Evolutionary conservation across 2,113 vertebrate species (phyloP).

Genomic region (Myxocyprinus asiaticus): DNA sequence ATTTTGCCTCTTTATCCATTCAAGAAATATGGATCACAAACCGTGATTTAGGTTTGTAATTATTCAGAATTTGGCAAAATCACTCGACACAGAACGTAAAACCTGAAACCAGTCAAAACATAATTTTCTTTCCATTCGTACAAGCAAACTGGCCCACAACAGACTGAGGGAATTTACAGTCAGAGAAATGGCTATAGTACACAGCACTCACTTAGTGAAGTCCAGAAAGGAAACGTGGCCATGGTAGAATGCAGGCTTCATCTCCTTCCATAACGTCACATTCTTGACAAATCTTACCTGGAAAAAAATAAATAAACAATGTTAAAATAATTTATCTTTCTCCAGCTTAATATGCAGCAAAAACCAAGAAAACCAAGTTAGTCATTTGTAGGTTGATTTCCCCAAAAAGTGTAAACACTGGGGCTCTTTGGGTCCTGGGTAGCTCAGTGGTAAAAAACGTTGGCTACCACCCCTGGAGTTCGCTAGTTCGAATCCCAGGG

Average conservation of each 20-base stretch:
- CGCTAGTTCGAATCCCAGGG: too few species aligned
- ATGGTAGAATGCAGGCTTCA: slow-evolving; percentile 98
- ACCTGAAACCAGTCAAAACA: slow-evolving; percentile 3
- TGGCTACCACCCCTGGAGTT: too few species aligned
- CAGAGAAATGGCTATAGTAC: not conserved
- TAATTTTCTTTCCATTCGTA: not conserved
- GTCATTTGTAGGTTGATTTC: too few species aligned
- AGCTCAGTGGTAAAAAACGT: too few species aligned
- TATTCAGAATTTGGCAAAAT: slow-evolving; percentile 7
- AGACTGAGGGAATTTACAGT: not conserved
- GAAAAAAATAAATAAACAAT: not conserved
- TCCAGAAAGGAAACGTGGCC: slow-evolving; percentile 95
- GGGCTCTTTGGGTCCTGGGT: too few species aligned
- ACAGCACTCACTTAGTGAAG: slow-evolving; percentile 77
- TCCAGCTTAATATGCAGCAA: too few species aligned
- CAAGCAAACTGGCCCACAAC: not conserved
- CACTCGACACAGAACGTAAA: not conserved
- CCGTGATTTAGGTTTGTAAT: not conserved
- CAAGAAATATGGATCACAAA: not conserved
- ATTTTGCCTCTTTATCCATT: not conserved
- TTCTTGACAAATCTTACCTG: slow-evolving; percentile 92
- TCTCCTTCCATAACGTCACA: slow-evolving; percentile 95
- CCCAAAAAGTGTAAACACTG: too few species aligned
- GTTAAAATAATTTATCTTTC: not conserved
- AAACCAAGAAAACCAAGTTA: too few species aligned